Evolutionary conservation across 1,140 invertebrate species (phyloP), one percentile per base, ranked within the genome.

Genomic region (Tetranychus cinnabarinus): DNA sequence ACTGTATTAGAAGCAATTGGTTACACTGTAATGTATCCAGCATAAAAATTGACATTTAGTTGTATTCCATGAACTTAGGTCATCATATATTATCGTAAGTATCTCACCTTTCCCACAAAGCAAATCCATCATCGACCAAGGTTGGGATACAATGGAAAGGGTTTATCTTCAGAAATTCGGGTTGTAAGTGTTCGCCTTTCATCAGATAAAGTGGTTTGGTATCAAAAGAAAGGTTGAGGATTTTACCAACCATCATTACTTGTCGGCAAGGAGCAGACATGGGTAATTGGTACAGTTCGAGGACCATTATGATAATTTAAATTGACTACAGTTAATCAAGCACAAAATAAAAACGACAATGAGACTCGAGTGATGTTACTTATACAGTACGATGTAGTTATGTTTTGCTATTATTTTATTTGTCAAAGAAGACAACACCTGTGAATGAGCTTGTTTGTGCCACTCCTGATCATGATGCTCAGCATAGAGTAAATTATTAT

Each of bases 131-230:
- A 56, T 67, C 66, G 23, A 59, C 50, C 39, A 67, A 48, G 13
- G 65, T 67, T 10, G 66, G 66, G 4, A 67, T 31, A 36, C 61
- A 63, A 46, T 67, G 66, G 37, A 62, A 58, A n/a, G 66, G 66
- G 59, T 67, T 67, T 4, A 65, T 54, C 55, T 50, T 50, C 15
- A 50, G 15, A 50, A 23, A 50, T 50, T 50, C 48, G 31, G 48
- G 31, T 50, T 15, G 6, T 2, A 50, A 50, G 31, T 50, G 48
- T 50, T 50, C 48, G 4, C 48, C 48, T 50, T 50, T 6, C 48
- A 50, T 23, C 15, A 50, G 15, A 50, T 50, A 6, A 50, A 15
- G 31, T 50, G 48, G 31, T 50, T 50, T 50, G 15, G 13, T 15
- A 5, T 50, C 48, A 23, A 50, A 10, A 5, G 6, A 4, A 10